phyloP scores from a whole-genome alignment of 2,113 vertebrate genomes.

The Rynchops niger region DNA sequence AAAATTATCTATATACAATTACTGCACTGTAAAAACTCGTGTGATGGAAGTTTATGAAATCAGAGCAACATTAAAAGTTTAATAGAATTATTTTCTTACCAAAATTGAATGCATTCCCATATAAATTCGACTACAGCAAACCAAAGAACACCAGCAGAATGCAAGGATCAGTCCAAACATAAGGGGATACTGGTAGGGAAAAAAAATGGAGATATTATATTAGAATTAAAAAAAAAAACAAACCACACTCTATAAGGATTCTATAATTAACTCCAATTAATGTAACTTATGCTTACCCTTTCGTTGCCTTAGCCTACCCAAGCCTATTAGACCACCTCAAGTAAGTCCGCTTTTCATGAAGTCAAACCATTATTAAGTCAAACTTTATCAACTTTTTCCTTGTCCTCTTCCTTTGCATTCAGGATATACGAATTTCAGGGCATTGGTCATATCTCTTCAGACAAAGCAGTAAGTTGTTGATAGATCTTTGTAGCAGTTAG shows the following conservation, averaged over 20 bases:
- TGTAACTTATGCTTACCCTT: background rate
- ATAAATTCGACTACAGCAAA: constrained; percentile 95
- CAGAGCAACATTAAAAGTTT: background rate
- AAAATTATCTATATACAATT: background rate
- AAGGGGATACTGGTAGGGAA: constrained; percentile 84
- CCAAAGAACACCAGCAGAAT: constrained; percentile 90
- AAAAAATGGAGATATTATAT: background rate
- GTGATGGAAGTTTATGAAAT: background rate
- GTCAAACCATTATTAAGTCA: background rate
- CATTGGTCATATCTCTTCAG: background rate
- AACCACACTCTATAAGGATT: background rate
- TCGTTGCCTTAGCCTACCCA: background rate
- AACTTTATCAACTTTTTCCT: background rate
- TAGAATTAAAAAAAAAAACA: background rate
- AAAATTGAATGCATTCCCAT: constrained; percentile 99
- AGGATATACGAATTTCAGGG: background rate
- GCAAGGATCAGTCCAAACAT: constrained; percentile 83
- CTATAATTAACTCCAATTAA: background rate
- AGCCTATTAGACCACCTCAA: background rate
- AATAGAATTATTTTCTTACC: constrained; percentile 79
- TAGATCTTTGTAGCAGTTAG: background rate
- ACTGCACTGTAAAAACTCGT: background rate
- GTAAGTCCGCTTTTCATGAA: background rate
- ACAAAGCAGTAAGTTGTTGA: background rate
- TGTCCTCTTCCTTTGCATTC: background rate